phyloP scores from a whole-genome alignment of 1,140 invertebrate genomes.

The Drosophila oshimai region DNA sequence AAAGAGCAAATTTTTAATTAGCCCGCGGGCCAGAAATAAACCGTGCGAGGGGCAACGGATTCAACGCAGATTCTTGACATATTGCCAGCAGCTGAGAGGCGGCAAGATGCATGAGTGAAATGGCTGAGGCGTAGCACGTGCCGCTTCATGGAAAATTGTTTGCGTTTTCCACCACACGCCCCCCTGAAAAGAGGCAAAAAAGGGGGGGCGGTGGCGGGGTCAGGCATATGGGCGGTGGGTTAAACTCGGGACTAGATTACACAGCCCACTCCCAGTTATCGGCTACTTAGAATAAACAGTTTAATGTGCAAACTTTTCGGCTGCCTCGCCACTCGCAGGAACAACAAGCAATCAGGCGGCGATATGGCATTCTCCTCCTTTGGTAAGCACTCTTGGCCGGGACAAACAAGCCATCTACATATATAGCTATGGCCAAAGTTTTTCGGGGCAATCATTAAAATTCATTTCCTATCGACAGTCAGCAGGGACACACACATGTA shows the following conservation, averaged over 20 bases:
- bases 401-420: conserved; percentile 53
- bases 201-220: background rate
- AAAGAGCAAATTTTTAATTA: conserved; percentile 72
- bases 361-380: background rate
- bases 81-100: conserved; percentile 73
- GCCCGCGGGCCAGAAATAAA: conserved; percentile 56
- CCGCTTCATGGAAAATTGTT: conserved; percentile 63
- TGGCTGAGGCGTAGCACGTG: conserved; percentile 66
- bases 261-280: conserved; percentile 49
- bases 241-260: conserved; percentile 20
- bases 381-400: conserved; percentile 15
- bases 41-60: conserved; percentile 18
- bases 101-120: conserved; percentile 33
- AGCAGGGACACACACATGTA: conserved; percentile 41
- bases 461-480: conserved; percentile 80
- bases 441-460: conserved; percentile 76
- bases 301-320: conserved; percentile 73
- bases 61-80: conserved; percentile 69
- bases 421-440: conserved; percentile 34
- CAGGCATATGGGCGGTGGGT: conserved; percentile 38
- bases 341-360: conserved; percentile 44
- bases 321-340: conserved; percentile 21
- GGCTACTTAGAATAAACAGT: conserved; percentile 77
- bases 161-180: conserved; percentile 49
- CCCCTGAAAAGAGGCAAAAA: background rate